Evolutionary conservation across 2,797 vertebrate genomes (phyloP), one percentile per base, ranked within the genome.

Genomic region (Balearica regulorum): DNA sequence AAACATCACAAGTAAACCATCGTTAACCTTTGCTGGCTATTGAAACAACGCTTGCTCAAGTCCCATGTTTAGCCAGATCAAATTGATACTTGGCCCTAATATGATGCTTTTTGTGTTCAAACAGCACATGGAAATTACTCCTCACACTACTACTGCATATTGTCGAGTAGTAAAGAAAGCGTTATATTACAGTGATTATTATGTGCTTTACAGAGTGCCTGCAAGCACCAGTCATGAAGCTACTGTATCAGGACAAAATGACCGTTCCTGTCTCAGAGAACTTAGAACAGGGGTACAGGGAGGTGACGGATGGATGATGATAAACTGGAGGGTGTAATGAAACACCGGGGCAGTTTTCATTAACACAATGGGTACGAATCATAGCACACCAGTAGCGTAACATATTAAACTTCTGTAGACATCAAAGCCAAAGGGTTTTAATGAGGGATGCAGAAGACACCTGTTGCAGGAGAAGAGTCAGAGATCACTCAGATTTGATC

Each of bases 211-310:
- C 5, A 46, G 39, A 60, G 31, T 28, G 39, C 39, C 46, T 75
- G 58, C 46, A 83, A 83, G n/a, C 1, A 2, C 29, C 43, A 57
- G 33, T 28, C 31, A n/a, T 0, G 10, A 55, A 92, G 65, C 12
- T 35, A 22, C 68, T 12, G 17, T 6, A 53, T 16, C n/a, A 46
- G 60, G 61, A 62, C 48, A 53, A 55, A 77, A 35, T 0, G 0
- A 16, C 16, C 12, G 5, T 5, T 77, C 33, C 49, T 28, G 41
- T 31, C 39, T 29, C 24, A 16, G 43, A 15, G 26, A 72, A 37
- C 28, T 57, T 8, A 18, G 0, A 0, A 15, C 0, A 1, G 37
- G 16, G 0, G 0, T 9, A 14, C n/a, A 71, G n/a, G 25, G 35
- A 87, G 24, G 29, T 28, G 48, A 77, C 0, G 5, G 53, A 53